These are phyloP conservation scores for Shinisaurus crocodilurus DNA, from an alignment of 2,113 vertebrate species.

Conservation along the genomic window DNA sequence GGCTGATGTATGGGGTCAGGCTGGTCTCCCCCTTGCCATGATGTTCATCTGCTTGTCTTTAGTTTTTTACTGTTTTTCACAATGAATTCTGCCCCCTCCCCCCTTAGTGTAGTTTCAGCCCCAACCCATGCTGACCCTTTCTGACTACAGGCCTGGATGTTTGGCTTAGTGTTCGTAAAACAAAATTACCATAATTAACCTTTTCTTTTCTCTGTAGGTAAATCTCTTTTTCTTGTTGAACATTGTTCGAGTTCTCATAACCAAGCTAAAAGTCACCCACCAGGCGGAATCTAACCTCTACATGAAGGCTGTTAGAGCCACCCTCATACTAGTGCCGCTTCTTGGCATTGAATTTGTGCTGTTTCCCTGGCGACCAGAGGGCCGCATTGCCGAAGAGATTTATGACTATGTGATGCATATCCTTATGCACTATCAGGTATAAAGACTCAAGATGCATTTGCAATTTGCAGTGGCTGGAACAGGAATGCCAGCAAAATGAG, in stretches of 20 bases:
- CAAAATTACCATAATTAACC: neutral
- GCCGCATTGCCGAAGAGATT: constrained; percentile 88
- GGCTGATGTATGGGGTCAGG: too few relatives aligned
- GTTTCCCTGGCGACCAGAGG: constrained; percentile 90
- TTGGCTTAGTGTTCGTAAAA: neutral
- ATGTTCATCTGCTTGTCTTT: neutral
- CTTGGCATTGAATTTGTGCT: constrained; percentile 96
- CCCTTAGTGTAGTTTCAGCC: neutral
- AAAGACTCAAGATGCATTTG: fast-evolving
- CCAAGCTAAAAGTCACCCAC: constrained; percentile 97
- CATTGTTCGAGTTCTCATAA: constrained; percentile 97
- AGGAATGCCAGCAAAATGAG: neutral
- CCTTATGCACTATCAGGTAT: constrained; percentile 95
- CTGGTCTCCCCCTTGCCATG: too few relatives aligned
- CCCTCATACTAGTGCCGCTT: constrained; percentile 93
- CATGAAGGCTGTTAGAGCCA: constrained; percentile 98
- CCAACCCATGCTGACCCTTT: neutral
- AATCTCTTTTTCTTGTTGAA: constrained; percentile 97
- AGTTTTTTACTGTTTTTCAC: neutral
- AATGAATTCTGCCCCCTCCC: neutral
- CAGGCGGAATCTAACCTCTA: constrained; percentile 96
- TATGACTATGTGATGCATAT: constrained; percentile 97
- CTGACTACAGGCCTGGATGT: neutral
- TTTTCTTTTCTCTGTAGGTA: constrained; percentile 77
- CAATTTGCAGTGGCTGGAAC: neutral